Percentiles rank a stretch among this genome's conserved stretches.
phyloP scores from a whole-genome alignment of 2,113 vertebrate species.

The Pelecanoides urinatrix region DNA sequence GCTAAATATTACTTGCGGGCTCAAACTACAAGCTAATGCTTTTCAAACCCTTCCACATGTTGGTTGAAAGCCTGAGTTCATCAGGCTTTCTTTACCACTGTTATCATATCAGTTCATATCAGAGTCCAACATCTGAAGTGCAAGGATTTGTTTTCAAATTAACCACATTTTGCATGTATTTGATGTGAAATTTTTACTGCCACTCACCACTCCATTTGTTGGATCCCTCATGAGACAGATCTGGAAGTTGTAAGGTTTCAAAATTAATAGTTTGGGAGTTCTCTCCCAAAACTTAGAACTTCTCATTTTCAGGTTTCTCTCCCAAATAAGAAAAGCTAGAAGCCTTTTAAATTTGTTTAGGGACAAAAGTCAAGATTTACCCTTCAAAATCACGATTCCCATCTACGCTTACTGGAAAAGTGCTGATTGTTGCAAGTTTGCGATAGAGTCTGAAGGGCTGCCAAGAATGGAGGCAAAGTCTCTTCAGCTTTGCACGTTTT shows the following conservation, averaged over 20 bases:
- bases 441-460: neutral
- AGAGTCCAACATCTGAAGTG: neutral
- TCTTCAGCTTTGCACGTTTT: neutral
- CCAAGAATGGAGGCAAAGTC: neutral
- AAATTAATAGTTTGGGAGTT: neutral
- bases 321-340: neutral
- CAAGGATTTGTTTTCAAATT: neutral
- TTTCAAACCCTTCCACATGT: neutral
- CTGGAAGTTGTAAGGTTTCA: neutral
- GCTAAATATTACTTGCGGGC: neutral
- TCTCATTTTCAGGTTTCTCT: neutral
- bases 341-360: neutral
- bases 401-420: neutral
- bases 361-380: neutral
- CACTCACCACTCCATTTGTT: neutral
- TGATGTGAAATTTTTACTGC: neutral
- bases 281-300: neutral
- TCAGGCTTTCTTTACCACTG: neutral
- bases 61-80: too few relatives aligned
- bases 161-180: neutral
- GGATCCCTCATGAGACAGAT: neutral
- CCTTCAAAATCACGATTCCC: neutral
- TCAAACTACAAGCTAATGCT: neutral
- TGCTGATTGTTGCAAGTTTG: neutral
- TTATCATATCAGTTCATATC: neutral